Evolutionary conservation across 2,113 vertebrate species (phyloP), one percentile per base, ranked within the genome.

Genomic region (Phasianus colchicus): DNA sequence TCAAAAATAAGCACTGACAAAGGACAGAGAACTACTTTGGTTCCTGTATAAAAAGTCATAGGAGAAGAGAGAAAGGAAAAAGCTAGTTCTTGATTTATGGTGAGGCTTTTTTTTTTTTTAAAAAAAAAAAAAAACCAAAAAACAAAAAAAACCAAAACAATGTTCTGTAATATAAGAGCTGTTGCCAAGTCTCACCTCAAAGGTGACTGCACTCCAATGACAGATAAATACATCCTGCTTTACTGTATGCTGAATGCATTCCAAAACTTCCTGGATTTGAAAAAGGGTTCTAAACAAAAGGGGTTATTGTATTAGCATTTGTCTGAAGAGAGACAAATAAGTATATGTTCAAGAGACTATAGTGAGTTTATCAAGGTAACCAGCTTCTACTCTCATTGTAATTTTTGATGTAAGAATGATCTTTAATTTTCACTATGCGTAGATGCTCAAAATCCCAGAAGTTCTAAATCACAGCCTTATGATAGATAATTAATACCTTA

Each of bases 1-100:
- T 91, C 55, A 89, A 86, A 94, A 89, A 77, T 50, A 92, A 87
- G n/a, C 60, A 64, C 42, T 86, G 84, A 52, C 13, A 83, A 93
- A 91, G 11, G 47, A 91, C 36, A 77, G 13, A 60, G n/a, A 88
- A 83, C 55, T 63, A 20, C 12, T 63, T 60, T 80, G 7, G 47
- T 29, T 87, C 25, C 14, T 10, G 43, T 24, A 25, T 38, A 77
- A 87, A 34, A 70, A 47, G 25, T 70, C 74, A 83, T 3, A 66
- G 4, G 38, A 89, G 61, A 36, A 75, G 42, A 75, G 19, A 81
- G 61, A 70, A 88, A 48, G 9, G 27, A n/a, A n/a, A 70, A 90
- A 89, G 30, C 3, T 48, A 63, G 19, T n/a, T 79, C 36, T 74
- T 92, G 57, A 57, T 81, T 88, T 78, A 66, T 21, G 27, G 11